Evolutionary conservation across 2,888 invertebrate species (phyloP).

Genomic region (Chloromyia formosa): DNA sequence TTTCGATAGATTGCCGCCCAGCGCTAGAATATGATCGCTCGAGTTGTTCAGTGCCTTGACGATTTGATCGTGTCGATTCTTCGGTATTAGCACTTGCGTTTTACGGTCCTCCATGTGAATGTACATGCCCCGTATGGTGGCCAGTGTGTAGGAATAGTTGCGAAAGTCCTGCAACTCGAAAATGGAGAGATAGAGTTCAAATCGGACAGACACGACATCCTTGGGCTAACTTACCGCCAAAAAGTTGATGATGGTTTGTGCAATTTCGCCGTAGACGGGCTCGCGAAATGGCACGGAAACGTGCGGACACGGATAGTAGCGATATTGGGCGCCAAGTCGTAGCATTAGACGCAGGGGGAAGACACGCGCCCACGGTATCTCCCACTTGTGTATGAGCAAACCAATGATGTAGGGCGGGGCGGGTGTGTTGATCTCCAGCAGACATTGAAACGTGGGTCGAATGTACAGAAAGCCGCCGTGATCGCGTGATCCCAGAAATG

Average conservation of each 20-base stretch:
- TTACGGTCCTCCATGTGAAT: conserved; percentile 85
- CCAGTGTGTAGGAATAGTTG: conserved; percentile 82
- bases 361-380: conserved; percentile 73
- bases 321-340: conserved; percentile 83
- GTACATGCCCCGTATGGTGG: conserved; percentile 77
- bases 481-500: conserved; percentile 74
- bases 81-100: conserved; percentile 79
- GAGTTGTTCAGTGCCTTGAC: conserved; percentile 81
- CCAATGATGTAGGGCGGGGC: conserved; percentile 79
- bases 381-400: conserved; percentile 77
- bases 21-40: conserved; percentile 84
- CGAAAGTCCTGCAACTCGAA: conserved; percentile 73
- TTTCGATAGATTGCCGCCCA: conserved; percentile 81
- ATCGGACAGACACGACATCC: conserved; percentile 2
- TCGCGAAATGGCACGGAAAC: conserved; percentile 80
- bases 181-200: background rate
- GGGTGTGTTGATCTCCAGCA: conserved; percentile 78
- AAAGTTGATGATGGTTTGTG: conserved; percentile 87
- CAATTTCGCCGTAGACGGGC: conserved; percentile 84
- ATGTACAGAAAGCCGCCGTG: conserved; percentile 86
- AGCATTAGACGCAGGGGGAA: conserved; percentile 78
- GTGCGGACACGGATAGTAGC: conserved; percentile 86
- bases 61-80: conserved; percentile 77
- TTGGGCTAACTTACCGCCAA: conserved; percentile 68
- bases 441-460: conserved; percentile 81